Evolutionary conservation across 2,888 invertebrate species (phyloP), one percentile per base, ranked within the genome.

Genomic region (Craniophora ligustri): DNA sequence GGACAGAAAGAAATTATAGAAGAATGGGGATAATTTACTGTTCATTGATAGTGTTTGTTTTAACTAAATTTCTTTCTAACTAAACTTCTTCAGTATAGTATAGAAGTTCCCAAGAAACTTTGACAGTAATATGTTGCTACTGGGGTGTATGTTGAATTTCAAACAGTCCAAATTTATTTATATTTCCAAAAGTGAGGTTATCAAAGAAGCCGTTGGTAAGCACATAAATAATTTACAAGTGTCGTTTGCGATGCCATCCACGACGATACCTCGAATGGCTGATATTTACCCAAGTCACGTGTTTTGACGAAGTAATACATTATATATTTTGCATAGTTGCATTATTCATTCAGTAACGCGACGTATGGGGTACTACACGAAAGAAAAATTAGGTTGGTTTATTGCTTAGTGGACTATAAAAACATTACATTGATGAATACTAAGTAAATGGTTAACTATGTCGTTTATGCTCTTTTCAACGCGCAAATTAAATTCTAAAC

Each of bases 251-350:
- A 91, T 87, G 84, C 89, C 53, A 72, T 63, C 64, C 89, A 87
- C 85, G 83, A 32, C 45, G 57, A 51, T 85, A 86, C 84, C 81
- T 81, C 79, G 82, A 85, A 86, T 68, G 56, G 58, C 68, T 84
- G 67, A 74, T 86, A 85, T 83, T 78, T 77, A 89, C 77, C 44
- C 89, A 14, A 56, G 78, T 89, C 91, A 90, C 91, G 91, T 85
- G 83, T 81, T 70, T 62, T 73, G 79, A 74, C 82, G 78, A 82
- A 85, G 88, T 86, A 88, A 85, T 84, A 87, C 86, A 83, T 82
- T 78, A 81, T 75, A 78, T 72, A 80, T 78, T 90, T 88, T 84
- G 85, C 89, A 88, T 89, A 82, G 56, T 67, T 88, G 83, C 85
- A 91, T 91, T 87, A 90, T 89, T 91, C 86, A 89, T 87, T 71